Evolutionary conservation across 2,113 vertebrate species (phyloP), one percentile per base, ranked within the genome.

Genomic region (Atrichornis clamosus): DNA sequence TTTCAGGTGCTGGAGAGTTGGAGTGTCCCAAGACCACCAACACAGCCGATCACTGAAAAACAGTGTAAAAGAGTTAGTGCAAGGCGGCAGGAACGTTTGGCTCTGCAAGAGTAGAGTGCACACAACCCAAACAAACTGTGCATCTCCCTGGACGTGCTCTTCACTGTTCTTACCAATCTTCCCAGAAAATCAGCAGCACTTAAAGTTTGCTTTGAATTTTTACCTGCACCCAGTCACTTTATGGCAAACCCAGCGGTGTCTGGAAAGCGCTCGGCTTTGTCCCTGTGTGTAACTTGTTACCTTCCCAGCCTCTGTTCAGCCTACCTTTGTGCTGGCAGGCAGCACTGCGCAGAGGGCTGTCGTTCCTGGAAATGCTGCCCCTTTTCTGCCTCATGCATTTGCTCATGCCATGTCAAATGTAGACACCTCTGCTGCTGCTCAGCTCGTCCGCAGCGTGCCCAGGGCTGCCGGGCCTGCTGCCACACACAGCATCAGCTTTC

Each of bases 401-500:
- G 44, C 17, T 65, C n/a, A 4, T 27, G 44, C 41, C 20, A 5
- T 65, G 49, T 65, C 18, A 55, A 80, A 75, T 16, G 11, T 9
- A 2, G 10, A 4, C 22, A 5, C 17, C 19, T 59, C 55, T 79
- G n/a, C 30, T 41, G 28, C 28, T 49, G 30, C 20, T 69, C 30
- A 12, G 26, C n/a, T 52, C n/a, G 4, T 12, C 33, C 9, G 11
- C 42, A 22, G 1, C 14, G 5, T 22, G 30, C 49, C 84, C 27
- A 60, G 69, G 63, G 39, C 20, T 55, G 63, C 39, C 23, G 44
- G 62, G 46, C 32, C 39, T 52, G 75, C 59, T 1, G 2, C 42
- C 6, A 26, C 55, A 8, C 0, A 0, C 16, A 5, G 12, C 18
- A 2, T 65, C 44, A 56, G 64, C 70, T 46, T 21, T 20, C 65